Percentiles rank a stretch among this genome's conserved stretches.
Evolutionary conservation across 2,888 invertebrate genomes (phyloP).

Genomic region (Pemphredon lugubris): DNA sequence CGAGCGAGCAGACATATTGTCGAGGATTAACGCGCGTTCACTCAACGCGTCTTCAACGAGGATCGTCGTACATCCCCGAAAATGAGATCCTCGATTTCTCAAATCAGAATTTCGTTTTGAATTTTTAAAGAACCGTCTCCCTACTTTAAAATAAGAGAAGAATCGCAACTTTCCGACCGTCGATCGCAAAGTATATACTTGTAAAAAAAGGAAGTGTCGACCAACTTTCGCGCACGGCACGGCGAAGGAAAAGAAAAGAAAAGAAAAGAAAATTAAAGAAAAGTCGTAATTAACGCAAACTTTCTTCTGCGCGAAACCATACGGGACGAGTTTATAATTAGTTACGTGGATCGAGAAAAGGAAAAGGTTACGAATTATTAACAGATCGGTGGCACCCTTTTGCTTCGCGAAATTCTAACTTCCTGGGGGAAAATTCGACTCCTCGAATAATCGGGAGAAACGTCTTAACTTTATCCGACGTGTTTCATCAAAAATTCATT

Average conservation of each 20-base stretch:
- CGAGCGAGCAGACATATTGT: constrained; percentile 1
- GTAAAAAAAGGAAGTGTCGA: not conserved
- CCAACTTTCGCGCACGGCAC: too few species aligned
- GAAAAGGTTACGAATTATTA: not conserved
- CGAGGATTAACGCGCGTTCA: constrained; percentile 15
- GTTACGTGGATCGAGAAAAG: not conserved
- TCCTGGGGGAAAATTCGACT: too few species aligned
- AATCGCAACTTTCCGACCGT: not conserved
- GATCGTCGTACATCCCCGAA: too few species aligned
- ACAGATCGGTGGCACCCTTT: not conserved
- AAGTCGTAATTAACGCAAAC: not conserved
- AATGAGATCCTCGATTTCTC: too few species aligned
- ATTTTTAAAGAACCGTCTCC: not conserved
- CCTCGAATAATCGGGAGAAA: not conserved
- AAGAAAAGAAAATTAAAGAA: too few species aligned
- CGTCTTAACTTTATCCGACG: too few species aligned
- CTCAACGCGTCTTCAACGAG: too few species aligned
- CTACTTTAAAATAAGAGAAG: not conserved
- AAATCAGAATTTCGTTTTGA: not conserved
- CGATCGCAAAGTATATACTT: not conserved
- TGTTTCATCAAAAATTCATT: too few species aligned
- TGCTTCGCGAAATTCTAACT: not conserved
- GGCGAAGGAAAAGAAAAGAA: too few species aligned
- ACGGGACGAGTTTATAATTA: not conserved
- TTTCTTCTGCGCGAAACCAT: not conserved